Percentiles rank a stretch among this genome's conserved stretches.
Evolutionary conservation across 2,113 vertebrate species (phyloP).

Genomic region (Cyanocitta stelleri): DNA sequence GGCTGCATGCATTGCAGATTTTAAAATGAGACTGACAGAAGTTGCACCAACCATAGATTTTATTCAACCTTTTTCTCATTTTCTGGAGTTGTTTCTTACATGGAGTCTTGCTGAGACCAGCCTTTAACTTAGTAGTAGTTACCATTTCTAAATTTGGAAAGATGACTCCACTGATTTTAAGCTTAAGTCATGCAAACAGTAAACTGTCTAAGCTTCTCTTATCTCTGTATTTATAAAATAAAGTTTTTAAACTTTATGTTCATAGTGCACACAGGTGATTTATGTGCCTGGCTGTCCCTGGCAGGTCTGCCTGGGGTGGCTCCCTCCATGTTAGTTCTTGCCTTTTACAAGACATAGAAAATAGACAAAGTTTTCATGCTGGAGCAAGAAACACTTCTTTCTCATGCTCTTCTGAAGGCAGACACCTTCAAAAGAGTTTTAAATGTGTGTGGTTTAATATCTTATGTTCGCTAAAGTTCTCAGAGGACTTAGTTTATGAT

Average conservation of each 20-base stretch:
- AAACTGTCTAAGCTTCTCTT: not conserved
- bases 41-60: not conserved
- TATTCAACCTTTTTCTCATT: not conserved
- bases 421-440: not conserved
- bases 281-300: not conserved
- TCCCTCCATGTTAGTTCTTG: not conserved
- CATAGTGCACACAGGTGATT: not conserved
- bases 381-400: not conserved
- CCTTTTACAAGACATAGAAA: not conserved
- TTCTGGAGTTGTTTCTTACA: not conserved
- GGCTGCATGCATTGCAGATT: not conserved
- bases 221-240: not conserved
- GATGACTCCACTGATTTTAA: not conserved
- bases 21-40: not conserved
- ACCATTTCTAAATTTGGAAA: not conserved
- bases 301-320: not conserved
- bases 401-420: not conserved
- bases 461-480: not conserved
- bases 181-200: not conserved
- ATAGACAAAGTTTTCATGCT: not conserved
- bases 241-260: not conserved
- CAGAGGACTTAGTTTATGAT: not conserved
- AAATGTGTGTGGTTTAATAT: not conserved
- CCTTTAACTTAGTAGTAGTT: not conserved
- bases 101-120: not conserved